Percentiles rank a stretch among this genome's conserved stretches.
Evolutionary conservation across 2,888 invertebrate genomes (phyloP).

Genomic region (Mythimna ferrago): DNA sequence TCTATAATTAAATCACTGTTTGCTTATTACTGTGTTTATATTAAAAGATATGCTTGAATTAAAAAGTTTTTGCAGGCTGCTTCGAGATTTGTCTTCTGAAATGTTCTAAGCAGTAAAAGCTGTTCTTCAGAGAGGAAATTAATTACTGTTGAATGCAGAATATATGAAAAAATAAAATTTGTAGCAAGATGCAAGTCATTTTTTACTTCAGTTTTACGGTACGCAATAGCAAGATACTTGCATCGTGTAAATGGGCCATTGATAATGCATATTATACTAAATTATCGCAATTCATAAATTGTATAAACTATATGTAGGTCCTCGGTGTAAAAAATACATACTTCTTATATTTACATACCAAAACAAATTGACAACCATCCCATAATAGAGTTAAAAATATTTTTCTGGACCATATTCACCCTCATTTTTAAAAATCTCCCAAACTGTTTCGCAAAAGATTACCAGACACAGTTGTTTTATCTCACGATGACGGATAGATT

Average conservation of each 20-base stretch:
- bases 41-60: not conserved
- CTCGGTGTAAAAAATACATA: constrained; percentile 15
- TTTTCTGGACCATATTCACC: not conserved
- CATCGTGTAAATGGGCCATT: not conserved
- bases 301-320: not conserved
- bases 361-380: constrained; percentile 21
- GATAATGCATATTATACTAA: constrained; percentile 5
- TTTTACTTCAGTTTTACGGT: constrained; percentile 6
- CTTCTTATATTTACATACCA: constrained; percentile 34
- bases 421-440: not conserved
- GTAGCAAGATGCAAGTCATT: not conserved
- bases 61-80: not conserved
- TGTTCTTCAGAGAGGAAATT: not conserved
- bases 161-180: not conserved
- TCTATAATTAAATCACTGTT: constrained; percentile 1
- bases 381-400: constrained; percentile 8
- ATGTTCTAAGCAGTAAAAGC: not conserved
- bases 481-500: too few species aligned
- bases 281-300: constrained; percentile 37
- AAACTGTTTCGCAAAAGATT: not conserved
- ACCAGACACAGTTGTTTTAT: not conserved
- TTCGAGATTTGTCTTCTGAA: not conserved
- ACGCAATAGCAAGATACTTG: constrained; percentile 1
- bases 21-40: not conserved
- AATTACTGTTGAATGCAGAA: constrained; percentile 9